A percentile compares a stretch with the other conserved stretches of the same genome.
These are phyloP conservation scores for Lagorchestes hirsutus DNA, from an alignment of 2,797 vertebrate species.

Conservation along the genomic window DNA sequence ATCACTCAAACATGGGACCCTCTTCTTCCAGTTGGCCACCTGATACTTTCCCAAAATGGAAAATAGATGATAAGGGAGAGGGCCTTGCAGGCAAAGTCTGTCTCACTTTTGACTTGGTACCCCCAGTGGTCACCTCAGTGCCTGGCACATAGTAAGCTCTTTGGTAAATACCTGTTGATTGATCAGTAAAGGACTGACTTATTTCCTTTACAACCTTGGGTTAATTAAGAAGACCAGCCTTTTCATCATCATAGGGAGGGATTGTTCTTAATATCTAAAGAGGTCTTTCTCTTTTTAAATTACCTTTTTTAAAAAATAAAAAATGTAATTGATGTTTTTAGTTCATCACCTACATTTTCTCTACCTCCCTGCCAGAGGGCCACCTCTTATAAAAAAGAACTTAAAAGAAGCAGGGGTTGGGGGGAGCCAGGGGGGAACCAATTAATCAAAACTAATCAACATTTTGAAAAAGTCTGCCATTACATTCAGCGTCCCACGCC, in stretches of 20 bases:
- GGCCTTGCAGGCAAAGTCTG: not conserved
- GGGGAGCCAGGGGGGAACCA: not conserved
- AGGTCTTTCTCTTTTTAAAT: not conserved
- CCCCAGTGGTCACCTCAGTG: not conserved
- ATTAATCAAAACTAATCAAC: not conserved
- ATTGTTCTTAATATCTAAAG: not conserved
- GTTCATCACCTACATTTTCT: not conserved
- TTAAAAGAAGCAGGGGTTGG: not conserved
- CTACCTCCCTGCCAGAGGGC: not conserved
- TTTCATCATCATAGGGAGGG: not conserved
- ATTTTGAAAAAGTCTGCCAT: not conserved
- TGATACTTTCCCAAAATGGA: constrained; percentile 12
- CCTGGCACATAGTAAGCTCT: not conserved
- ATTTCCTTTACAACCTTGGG: not conserved
- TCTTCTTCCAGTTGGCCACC: not conserved
- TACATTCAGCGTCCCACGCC: not conserved
- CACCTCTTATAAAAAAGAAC: not conserved
- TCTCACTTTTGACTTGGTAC: not conserved
- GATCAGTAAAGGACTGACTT: not conserved
- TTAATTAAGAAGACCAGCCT: not conserved
- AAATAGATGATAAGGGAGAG: not conserved
- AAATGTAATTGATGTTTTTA: not conserved
- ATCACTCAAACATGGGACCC: not conserved
- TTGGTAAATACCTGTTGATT: not conserved
- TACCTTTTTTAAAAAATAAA: not conserved